Percentiles rank a stretch among this genome's conserved stretches.
phyloP scores from a whole-genome alignment of 2,797 vertebrate species.

The Microchirus variegatus region DNA sequence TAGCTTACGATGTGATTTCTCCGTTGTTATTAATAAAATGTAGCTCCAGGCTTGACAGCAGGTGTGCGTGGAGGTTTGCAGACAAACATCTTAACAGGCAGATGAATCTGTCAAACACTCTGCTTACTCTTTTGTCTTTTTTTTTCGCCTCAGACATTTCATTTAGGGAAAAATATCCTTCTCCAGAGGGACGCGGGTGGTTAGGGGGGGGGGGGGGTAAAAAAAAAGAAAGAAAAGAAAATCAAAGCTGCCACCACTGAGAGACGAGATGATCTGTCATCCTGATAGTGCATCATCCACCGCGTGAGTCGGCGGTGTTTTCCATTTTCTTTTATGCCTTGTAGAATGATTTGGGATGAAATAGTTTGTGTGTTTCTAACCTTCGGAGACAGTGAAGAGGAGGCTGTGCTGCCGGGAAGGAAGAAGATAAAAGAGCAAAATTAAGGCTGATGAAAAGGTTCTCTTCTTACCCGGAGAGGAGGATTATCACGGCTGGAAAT shows the following conservation, averaged over 20 bases:
- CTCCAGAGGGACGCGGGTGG: not conserved
- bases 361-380: slow-evolving; percentile 28
- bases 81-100: too few species aligned
- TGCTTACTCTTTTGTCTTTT: too few species aligned
- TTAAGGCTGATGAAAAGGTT: slow-evolving; percentile 58
- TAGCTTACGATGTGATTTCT: too few species aligned
- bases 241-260: slow-evolving; percentile 2
- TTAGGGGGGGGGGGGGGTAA: not conserved
- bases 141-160: too few species aligned
- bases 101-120: too few species aligned
- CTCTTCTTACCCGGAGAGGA: slow-evolving; percentile 29
- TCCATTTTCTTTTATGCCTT: slow-evolving; percentile 4
- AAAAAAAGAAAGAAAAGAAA: not conserved
- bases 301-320: not conserved
- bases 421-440: slow-evolving; percentile 49
- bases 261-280: slow-evolving; percentile 7
- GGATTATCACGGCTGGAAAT: slow-evolving; percentile 59
- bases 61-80: too few species aligned
- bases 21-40: too few species aligned
- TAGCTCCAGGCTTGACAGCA: too few species aligned
- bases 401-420: slow-evolving; percentile 33
- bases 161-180: slow-evolving; percentile 10
- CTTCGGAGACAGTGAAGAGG: slow-evolving; percentile 15
- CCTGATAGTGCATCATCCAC: slow-evolving; percentile 2
- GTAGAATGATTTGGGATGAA: slow-evolving; percentile 17